Evolutionary conservation across 2,888 invertebrate genomes (phyloP), one percentile per base, ranked within the genome.

Genomic region (Meloe dianella): DNA sequence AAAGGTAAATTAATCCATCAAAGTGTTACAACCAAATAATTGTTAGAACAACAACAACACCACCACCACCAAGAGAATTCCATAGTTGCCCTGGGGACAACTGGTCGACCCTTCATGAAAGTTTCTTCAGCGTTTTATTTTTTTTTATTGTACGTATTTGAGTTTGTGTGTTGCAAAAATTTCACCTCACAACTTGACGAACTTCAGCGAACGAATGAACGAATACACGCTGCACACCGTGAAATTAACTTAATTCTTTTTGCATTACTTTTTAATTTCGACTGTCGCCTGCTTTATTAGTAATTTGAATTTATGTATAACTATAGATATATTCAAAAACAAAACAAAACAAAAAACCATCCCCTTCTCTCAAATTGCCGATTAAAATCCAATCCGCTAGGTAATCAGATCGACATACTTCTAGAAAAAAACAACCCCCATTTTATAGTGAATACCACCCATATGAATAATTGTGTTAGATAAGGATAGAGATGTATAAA

Each of bases 231-330:
- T 10, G n/a, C 2, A 30, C n/a, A 32, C 56, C 56, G 56, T 57
- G 29, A 27, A 57, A 57, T 57, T 57, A 57, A 57, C 57, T 57
- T 57, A 57, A 57, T 57, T 27, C 57, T 27, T 57, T 57, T 57
- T 57, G 27, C 10, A 57, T 57, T 57, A 57, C 57, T 57, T 57
- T 57, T 57, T 29, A 57, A 57, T 57, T 57, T 57, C 30, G 1
- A 30, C 57, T 4, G 57, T 57, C 57, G 57, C 7, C 57, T n/a
- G 57, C 8, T 57, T 30, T 57, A 30, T 30, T 30, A n/a, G 27
- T 27, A 32, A 57, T 9, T 57, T 29, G 10, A 57, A 57, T 27
- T 57, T n/a, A 41, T 35, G 35, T 27, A 27, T 27, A 3, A 27
- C 27, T 27, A 4, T 27, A 27, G 4, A 27, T 27, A 4, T 3